Evolutionary conservation across 2,888 invertebrate species (phyloP), one percentile per base, ranked within the genome.

Genomic region (Cancer borealis): DNA sequence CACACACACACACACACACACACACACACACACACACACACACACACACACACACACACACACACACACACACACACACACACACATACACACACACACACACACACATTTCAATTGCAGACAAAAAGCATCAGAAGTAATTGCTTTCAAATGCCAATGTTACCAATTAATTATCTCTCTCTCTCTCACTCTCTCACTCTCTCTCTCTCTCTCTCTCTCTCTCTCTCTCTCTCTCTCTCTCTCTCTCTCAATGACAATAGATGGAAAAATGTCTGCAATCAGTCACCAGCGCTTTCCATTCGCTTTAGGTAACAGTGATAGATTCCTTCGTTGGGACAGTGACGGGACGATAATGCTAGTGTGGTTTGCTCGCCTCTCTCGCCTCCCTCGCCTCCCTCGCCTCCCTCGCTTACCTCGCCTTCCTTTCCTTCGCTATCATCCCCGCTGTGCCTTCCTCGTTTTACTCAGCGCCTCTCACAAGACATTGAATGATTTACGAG

Each of bases 131-230:
- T 17, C 54, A 12, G 12, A 10, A 17, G 17, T 17, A 54, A 54
- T 12, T 54, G 54, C 54, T 54, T 54, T 17, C 8, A 54, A 17
- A 54, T 2, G 17, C 54, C 17, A 12, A 17, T 54, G 12, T 54
- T 54, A 54, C 54, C 54, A 54, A 54, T 54, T 54, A 54, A 17
- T 54, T 88, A 39, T 88, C 88, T 88, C 88, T 88, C 88, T 88
- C 88, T 88, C 88, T 88, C 88, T 88, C 88, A 45, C 88, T 88
- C 88, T 73, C 73, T 73, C 73, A n/a, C 73, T 73, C 73, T 73
- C 73, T 73, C 73, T 73, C 73, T 73, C n/a, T n/a, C 73, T 73
- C 73, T 73, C n/a, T n/a, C 73, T 66, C 66, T 66, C 66, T 66
- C 66, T 66, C 66, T 66, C 66, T 66, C 66, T 66, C 66, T 66